Evolutionary conservation across 2,888 invertebrate genomes (phyloP).

Genomic region (Plutella xylostella): DNA sequence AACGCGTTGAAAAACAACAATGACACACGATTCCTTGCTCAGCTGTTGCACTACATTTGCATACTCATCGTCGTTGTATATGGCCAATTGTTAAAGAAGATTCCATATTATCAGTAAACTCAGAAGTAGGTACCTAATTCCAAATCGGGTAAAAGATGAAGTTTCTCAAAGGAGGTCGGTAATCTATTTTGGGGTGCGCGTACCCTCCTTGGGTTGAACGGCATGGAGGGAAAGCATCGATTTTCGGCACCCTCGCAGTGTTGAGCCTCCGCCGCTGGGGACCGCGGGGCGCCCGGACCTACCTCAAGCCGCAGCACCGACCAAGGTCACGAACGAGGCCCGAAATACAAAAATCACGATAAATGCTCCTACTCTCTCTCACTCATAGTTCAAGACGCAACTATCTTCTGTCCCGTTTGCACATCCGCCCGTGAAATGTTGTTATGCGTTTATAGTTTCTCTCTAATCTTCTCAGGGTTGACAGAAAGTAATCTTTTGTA

Average conservation of each 20-base stretch:
- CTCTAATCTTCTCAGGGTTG: constrained; percentile 30
- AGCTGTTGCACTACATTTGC: too few species aligned
- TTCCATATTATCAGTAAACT: too few species aligned
- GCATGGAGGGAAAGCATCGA: constrained; percentile 60
- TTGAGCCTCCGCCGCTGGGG: constrained; percentile 19
- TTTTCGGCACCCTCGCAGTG: constrained; percentile 58
- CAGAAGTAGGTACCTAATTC: too few species aligned
- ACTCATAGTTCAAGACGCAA: constrained; percentile 16
- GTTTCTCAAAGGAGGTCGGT: constrained; percentile 2
- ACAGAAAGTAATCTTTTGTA: constrained; percentile 7
- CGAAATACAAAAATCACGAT: constrained; percentile 56
- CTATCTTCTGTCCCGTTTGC: constrained; percentile 27
- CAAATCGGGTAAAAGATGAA: background rate
- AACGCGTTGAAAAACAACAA: too few species aligned
- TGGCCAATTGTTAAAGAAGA: too few species aligned
- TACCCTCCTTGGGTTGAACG: constrained; percentile 46
- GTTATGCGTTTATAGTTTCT: constrained; percentile 40
- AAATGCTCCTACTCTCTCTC: constrained; percentile 32
- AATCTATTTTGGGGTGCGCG: constrained; percentile 26
- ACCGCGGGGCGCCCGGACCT: constrained; percentile 54
- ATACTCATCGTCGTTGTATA: too few species aligned
- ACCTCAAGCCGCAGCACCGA: constrained; percentile 50
- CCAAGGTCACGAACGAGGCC: constrained; percentile 49
- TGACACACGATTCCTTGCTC: too few species aligned
- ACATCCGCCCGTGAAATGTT: constrained; percentile 36